phyloP scores from a whole-genome alignment of 1,140 invertebrate genomes.

The Pogonomyrmex californicus region DNA sequence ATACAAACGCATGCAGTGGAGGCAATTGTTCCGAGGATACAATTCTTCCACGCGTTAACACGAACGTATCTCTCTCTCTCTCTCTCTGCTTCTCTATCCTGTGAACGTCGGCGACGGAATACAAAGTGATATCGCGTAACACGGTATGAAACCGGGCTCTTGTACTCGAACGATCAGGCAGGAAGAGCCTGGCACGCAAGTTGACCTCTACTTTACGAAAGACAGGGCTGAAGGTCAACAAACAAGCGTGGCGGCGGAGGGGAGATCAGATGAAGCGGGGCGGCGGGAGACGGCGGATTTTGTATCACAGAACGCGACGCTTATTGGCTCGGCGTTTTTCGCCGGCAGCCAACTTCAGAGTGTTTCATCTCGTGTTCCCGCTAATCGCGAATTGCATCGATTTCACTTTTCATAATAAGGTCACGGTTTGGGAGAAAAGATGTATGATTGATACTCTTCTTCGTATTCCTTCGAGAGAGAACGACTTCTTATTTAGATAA shows the following conservation, averaged over 20 bases:
- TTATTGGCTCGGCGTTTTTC: constrained; percentile 51
- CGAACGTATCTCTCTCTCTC: too few species aligned
- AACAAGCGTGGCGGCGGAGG: constrained; percentile 43
- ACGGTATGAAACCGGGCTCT: neutral
- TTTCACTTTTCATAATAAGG: too few species aligned
- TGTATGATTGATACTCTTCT: too few species aligned
- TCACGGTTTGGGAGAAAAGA: too few species aligned
- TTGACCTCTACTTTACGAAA: constrained; percentile 78
- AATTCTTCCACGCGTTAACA: neutral
- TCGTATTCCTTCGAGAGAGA: too few species aligned
- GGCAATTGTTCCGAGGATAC: neutral
- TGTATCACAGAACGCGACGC: constrained; percentile 1
- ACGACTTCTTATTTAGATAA: too few species aligned
- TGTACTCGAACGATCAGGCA: constrained; percentile 43
- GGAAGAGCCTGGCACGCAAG: constrained; percentile 45
- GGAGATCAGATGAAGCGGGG: neutral
- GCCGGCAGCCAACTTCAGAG: neutral
- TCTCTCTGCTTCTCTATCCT: neutral
- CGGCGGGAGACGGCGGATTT: constrained; percentile 50
- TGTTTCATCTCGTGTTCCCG: too few species aligned
- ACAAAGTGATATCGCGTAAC: neutral
- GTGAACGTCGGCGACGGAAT: neutral
- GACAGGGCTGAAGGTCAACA: constrained; percentile 78
- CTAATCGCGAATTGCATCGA: too few species aligned
- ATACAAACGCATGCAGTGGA: neutral